These are phyloP conservation scores for Saccopteryx leptura DNA, from an alignment of 2,113 vertebrate genomes.

Conservation along the genomic window DNA sequence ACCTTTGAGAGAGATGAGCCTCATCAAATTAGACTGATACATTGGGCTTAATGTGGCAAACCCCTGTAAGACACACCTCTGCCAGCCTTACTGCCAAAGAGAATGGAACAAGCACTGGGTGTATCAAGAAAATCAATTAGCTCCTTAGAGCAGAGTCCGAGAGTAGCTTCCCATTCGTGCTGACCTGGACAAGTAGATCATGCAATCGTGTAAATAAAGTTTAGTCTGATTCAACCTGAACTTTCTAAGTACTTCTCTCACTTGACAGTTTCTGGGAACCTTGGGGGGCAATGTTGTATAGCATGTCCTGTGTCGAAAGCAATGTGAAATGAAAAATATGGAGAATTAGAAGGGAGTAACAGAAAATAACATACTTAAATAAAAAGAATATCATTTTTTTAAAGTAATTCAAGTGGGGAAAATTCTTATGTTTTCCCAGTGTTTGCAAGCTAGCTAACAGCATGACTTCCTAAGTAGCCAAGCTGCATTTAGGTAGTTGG, in stretches of 20 bases:
- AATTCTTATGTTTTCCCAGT: constrained; percentile 37
- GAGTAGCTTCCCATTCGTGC: not conserved
- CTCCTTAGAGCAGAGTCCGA: not conserved
- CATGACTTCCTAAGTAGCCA: constrained; percentile 73
- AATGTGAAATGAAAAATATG: constrained; percentile 26
- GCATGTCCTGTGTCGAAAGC: not conserved
- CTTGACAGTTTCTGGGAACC: not conserved
- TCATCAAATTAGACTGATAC: not conserved
- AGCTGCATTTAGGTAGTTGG: constrained; percentile 73
- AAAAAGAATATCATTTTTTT: constrained; percentile 32
- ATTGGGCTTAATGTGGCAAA: not conserved
- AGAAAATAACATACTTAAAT: constrained; percentile 44
- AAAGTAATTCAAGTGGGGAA: constrained; percentile 52
- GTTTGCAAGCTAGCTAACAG: constrained; percentile 73
- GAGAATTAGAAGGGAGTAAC: constrained; percentile 33
- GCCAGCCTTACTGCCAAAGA: not conserved
- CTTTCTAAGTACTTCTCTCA: not conserved
- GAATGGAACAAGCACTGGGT: not conserved
- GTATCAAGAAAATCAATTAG: not conserved
- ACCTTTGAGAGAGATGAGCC: not conserved
- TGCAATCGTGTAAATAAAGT: not conserved
- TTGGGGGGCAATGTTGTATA: not conserved
- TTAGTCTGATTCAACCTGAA: not conserved
- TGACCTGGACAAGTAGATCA: not conserved
- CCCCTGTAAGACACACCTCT: not conserved